Percentiles rank a stretch among this genome's conserved stretches.
Conservation (phyloP, 2,113 vertebrate genomes). For the Phrynocephalus versicolor region DNA sequence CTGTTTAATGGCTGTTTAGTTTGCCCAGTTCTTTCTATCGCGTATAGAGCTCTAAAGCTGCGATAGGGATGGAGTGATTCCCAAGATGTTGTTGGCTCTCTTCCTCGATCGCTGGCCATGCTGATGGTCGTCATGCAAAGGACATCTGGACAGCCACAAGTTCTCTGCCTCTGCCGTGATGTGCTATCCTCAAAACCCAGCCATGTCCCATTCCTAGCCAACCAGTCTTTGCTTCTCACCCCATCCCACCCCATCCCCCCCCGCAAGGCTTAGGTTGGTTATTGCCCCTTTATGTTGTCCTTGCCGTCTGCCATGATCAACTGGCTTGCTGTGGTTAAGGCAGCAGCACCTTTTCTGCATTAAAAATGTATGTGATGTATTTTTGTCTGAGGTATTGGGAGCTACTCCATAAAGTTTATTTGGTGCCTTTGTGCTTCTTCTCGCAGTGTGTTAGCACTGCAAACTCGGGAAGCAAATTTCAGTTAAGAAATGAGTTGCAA, state of each 20-base stretch:
- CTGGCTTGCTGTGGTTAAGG: neutral
- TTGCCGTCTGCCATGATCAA: neutral
- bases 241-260: no score
- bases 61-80: no score
- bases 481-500: neutral
- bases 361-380: neutral
- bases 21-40: no score
- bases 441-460: neutral
- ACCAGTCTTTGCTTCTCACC: neutral
- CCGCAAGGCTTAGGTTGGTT: no score
- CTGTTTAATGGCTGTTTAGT: no score
- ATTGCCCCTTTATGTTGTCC: no score
- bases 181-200: neutral
- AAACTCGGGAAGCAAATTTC: constrained; percentile 8
- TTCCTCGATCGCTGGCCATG: no score
- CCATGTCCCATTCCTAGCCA: neutral
- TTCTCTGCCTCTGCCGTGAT: neutral
- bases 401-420: neutral
- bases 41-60: no score
- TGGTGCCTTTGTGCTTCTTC: neutral
- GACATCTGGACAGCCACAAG: no score
- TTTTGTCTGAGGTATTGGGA: neutral
- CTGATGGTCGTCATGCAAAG: no score
- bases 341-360: no score
- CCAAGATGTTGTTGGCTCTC: no score